Evolutionary conservation across 2,113 vertebrate species (phyloP).

Genomic region (Plecotus auritus): DNA sequence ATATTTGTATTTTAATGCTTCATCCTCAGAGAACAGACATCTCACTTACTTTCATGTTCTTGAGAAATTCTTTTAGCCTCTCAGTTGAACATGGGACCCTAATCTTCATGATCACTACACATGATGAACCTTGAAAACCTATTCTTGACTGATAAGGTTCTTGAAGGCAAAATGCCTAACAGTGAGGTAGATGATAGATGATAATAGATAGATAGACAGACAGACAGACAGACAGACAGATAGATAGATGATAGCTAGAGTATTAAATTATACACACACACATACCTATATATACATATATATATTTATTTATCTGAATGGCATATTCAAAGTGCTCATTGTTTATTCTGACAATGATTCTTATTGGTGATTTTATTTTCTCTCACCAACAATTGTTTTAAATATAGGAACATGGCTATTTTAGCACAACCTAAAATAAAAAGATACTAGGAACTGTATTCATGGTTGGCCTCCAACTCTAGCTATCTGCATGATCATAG

Average conservation of each 20-base stretch:
- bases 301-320: neutral
- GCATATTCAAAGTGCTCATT: neutral
- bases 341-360: neutral
- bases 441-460: neutral
- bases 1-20: neutral
- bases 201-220: neutral
- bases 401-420: neutral
- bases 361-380: constrained; percentile 3
- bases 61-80: neutral
- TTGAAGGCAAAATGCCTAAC: neutral
- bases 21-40: neutral
- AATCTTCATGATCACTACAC: neutral
- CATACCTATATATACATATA: no score
- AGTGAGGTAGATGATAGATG: neutral
- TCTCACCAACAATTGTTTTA: neutral
- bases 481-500: constrained; percentile 23
- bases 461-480: neutral
- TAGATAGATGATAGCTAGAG: no score
- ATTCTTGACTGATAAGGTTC: neutral
- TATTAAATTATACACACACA: neutral
- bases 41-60: neutral
- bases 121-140: neutral
- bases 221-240: neutral
- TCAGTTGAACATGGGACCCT: neutral
- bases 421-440: neutral